Base-by-base conservation (phyloP, 2,113 vertebrate genomes). In the Speoplatyrhinus poulsoni region DNA sequence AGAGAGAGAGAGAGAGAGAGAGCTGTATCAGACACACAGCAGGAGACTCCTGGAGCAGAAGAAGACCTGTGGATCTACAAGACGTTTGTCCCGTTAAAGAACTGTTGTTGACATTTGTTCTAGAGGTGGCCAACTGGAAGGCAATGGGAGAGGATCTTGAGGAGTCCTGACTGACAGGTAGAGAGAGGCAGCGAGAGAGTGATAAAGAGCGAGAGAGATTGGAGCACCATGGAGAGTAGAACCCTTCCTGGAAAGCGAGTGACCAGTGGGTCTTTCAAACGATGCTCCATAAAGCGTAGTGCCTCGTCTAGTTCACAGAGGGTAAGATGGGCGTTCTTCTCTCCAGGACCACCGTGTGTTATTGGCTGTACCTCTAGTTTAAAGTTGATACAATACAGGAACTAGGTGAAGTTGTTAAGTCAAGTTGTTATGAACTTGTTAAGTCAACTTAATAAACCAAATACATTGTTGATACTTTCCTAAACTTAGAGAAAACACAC, bases 181-280 rank as follows among this genome's bases (percentile, higher is more conserved):
- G 46, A 41, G 54, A 26, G 7, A 19, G 46, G 4, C 16, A 9
- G 11, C 26, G 36, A 48, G 48, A 48, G 16, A 58, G 16, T 49
- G 10, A 6, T 12, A n/a, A 17, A 50, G 54, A 60, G 54, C 70
- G 32, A 62, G 19, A 69, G 26, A n/a, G 59, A 78, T 0, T 12
- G 13, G 36, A 9, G 7, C 33, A 69, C 0, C 62, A 92, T 91
- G 91, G 90, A 92, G 48, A 62, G 1, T 74, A 79, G 64, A 52
- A 87, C 76, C 46, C 53, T 65, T 47, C 59, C 57, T 19, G 62
- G 46, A 1, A 74, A 73, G 58, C 89, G 89, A 72, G 88, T 75
- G 3, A 85, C 92, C 62, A 94, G 93, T 33, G 94, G 95, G 1
- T 98, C 97, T 9, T 90, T 96, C 65, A 96, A 94, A 88, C 92